Conservation (phyloP, 35 echinoderm and acorn worm genomes). For the Hemicentrotus pulcherrimus region DNA sequence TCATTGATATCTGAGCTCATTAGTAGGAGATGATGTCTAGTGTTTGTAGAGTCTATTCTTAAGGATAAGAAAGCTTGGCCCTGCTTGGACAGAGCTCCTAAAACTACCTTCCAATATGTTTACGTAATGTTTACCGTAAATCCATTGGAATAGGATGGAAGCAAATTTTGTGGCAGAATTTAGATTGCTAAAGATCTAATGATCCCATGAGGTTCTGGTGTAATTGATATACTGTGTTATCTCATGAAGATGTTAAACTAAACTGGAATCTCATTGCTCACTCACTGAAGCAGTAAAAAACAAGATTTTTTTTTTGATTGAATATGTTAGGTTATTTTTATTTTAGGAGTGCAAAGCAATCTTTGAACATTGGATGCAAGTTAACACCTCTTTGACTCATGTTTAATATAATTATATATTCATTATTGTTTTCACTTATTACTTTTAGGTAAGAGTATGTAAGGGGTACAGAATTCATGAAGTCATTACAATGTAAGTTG, state of each 20-base stretch:
- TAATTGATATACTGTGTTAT: background rate
- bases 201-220: background rate
- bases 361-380: too few relatives aligned
- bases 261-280: too few relatives aligned
- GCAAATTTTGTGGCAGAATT: background rate
- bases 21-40: background rate
- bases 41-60: background rate
- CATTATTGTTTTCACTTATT: too few relatives aligned
- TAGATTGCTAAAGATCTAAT: background rate
- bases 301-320: background rate
- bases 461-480: too few relatives aligned
- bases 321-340: background rate
- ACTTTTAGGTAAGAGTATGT: too few relatives aligned
- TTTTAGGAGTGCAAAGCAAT: too few relatives aligned
- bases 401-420: too few relatives aligned
- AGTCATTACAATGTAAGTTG: too few relatives aligned
- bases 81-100: background rate
- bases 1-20: conserved; percentile 10
- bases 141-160: background rate
- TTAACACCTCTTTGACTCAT: too few relatives aligned
- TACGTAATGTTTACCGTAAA: background rate
- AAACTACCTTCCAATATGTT: background rate
- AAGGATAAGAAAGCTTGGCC: background rate
- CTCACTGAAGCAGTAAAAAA: too few relatives aligned
- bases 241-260: background rate